Percentiles rank a stretch among this genome's conserved stretches.
These are phyloP conservation scores for Ramphastos sulfuratus DNA, from an alignment of 2,113 vertebrate species.

Conservation along the genomic window DNA sequence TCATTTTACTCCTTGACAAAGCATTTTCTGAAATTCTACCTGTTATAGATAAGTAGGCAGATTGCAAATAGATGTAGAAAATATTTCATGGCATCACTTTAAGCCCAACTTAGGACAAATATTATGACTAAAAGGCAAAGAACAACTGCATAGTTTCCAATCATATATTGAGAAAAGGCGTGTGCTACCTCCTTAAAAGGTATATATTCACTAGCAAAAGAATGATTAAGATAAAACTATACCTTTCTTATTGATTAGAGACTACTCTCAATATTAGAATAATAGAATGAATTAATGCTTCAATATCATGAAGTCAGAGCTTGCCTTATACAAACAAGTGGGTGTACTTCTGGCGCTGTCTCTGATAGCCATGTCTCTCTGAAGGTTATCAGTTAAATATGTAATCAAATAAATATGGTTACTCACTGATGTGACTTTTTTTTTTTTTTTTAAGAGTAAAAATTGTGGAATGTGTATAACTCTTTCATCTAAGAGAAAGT, in stretches of 20 bases:
- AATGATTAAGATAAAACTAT: background rate
- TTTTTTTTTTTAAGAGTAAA: background rate
- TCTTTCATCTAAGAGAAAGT: conserved; percentile 15
- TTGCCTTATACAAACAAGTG: background rate
- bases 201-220: background rate
- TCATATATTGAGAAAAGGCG: background rate
- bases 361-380: background rate
- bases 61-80: background rate
- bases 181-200: background rate
- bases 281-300: background rate
- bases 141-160: background rate
- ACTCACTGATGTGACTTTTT: background rate
- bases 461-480: background rate
- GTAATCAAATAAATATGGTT: background rate
- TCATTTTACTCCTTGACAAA: background rate
- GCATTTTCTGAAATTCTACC: background rate
- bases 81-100: background rate
- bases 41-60: background rate
- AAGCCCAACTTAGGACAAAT: background rate
- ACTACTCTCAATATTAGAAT: background rate
- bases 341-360: background rate
- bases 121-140: background rate
- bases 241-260: background rate
- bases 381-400: conserved; percentile 1
- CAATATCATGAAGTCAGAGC: background rate